Percentiles rank a stretch among this genome's conserved stretches.
These are phyloP conservation scores for Mizuhopecten yessoensis DNA, from an alignment of 1,140 invertebrate species.

Conservation along the genomic window DNA sequence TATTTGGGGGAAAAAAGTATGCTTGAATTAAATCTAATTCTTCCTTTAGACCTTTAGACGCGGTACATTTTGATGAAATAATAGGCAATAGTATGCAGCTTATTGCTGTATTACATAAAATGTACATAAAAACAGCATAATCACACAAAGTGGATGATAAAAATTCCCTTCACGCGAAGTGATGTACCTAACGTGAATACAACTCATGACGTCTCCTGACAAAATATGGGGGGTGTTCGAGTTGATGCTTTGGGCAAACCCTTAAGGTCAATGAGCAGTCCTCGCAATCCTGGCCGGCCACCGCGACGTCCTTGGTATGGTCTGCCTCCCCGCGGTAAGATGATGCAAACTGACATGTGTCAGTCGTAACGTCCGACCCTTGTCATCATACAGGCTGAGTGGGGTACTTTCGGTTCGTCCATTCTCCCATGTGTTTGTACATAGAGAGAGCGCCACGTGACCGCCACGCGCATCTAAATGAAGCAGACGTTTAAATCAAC, in stretches of 20 bases:
- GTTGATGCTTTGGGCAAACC: not conserved
- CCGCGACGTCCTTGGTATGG: not conserved
- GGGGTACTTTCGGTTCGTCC: conserved; percentile 37
- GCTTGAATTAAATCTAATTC: no score
- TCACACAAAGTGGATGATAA: no score
- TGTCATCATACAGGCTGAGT: conserved; percentile 31
- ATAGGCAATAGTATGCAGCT: no score
- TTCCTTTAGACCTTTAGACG: no score
- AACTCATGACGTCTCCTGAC: not conserved
- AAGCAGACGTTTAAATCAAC: conserved; percentile 53
- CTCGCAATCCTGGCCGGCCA: not conserved
- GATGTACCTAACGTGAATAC: not conserved
- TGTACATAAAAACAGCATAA: not conserved
- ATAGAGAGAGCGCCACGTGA: conserved; percentile 53
- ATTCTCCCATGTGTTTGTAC: conserved; percentile 48
- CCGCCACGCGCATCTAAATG: conserved; percentile 52
- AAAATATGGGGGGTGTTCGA: not conserved
- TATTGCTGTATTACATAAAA: not conserved
- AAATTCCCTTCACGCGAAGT: no score
- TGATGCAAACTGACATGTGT: not conserved
- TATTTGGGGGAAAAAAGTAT: no score
- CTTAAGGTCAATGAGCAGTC: not conserved
- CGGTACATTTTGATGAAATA: no score
- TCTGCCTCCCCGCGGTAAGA: not conserved
- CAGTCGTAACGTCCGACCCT: conserved; percentile 3